Base-by-base conservation (phyloP, 2,113 vertebrate genomes). In the Scomber japonicus region DNA sequence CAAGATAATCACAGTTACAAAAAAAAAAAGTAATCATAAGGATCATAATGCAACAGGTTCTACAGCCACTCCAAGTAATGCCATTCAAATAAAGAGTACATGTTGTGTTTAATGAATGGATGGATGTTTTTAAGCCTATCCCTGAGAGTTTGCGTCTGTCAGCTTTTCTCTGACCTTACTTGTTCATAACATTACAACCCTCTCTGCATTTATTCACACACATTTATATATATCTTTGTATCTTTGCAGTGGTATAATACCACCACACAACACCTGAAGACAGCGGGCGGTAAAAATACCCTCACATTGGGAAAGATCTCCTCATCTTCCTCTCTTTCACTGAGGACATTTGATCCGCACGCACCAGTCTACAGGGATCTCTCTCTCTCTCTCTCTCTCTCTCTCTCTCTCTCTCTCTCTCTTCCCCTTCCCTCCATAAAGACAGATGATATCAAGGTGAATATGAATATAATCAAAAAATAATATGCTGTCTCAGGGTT, bases 401-500 rank as follows among this genome's bases (percentile, higher is more conserved):
- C 46, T n/a, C 4, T 80, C 21, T 57, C 51, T 62, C 46, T n/a
- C 4, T 80, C 21, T 57, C 46, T 62, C 46, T n/a, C 4, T 80
- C 21, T 57, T 46, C 59, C 46, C 16, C 3, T 31, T 75, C 44
- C n/a, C 24, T 49, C 24, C 44, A 56, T 71, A 70, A 78, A 63
- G 53, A 70, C 54, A 46, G 75, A 81, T 77, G 62, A 82, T 78
- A 82, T 64, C 78, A 76, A 80, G 5, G 7, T 13, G 46, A 74
- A 80, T 85, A 82, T 78, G 70, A 87, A 80, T 73, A 30, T 75
- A 80, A 89, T 82, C 46, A 67, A 73, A 90, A 83, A 79, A 19
- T 61, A 83, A 83, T 79, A 75, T 77, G 68, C 60, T 74, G 51
- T 84, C 67, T 70, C n/a, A 16, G 60, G 60, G 49, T 80, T 66